Base-by-base conservation (phyloP, 2,888 invertebrate species). In the Salticus scenicus region DNA sequence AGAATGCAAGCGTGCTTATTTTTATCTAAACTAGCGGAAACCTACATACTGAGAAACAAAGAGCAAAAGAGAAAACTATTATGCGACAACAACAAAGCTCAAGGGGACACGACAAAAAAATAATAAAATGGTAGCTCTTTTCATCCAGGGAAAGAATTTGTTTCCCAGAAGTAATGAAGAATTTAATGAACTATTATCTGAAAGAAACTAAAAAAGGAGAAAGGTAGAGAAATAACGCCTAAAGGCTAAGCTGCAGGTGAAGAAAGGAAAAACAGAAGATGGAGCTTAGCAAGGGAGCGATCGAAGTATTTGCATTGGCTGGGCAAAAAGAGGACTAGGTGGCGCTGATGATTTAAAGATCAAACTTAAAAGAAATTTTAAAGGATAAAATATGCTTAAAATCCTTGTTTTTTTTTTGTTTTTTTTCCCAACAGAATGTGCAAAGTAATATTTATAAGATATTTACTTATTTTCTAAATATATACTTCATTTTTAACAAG, bases 111-210 rank as follows among this genome's bases (percentile, higher is more conserved):
- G 66, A 42, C 47, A 37, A 28, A 70, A 66, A 76, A 66, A 41
- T 10, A 66, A 41, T 2, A 64, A 66, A 57, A 41, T 51, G 69
- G 63, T 24, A 66, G 14, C 12, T 31, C 31, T 42, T 42, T 70
- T 12, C 70, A 14, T 28, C 70, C 17, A 41, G 70, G 42, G 42
- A 70, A 70, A 41, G 70, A 70, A 70, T 70, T 70, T 70, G 77
- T 37, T 83, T 47, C 41, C 71, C 77, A 83, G 76, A 77, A 72
- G 83, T 83, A 83, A 83, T 83, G 83, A 83, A 83, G 83, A 83
- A 83, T 83, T 83, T 83, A 83, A 83, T 83, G 83, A 83, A 83
- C 83, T 83, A 83, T 83, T 83, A 83, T 83, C 83, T 73, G 72
- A 67, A 77, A 77, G 76, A 69, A 42, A 83, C 64, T 64, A 82